These are phyloP conservation scores for Lysandra bellargus DNA, from an alignment of 2,888 invertebrate genomes.

Conservation along the genomic window DNA sequence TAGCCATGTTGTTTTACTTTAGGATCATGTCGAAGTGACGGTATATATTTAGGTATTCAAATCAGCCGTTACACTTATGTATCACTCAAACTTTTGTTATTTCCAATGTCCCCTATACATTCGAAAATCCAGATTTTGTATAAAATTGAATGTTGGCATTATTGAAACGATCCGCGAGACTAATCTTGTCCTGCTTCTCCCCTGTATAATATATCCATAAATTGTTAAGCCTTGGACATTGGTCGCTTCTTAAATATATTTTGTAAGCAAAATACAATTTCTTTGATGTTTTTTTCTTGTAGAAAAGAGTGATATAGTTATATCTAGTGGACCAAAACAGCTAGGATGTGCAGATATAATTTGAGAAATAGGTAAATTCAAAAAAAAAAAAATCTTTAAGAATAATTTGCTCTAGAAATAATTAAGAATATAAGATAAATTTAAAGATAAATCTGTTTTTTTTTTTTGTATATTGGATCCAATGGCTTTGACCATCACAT, in stretches of 20 bases:
- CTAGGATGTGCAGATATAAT: background rate
- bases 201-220: slow-evolving; percentile 74
- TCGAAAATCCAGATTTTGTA: background rate
- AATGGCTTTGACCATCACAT: no score
- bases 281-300: background rate
- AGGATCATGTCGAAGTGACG: no score
- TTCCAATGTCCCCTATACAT: background rate
- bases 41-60: no score
- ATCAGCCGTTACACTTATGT: no score
- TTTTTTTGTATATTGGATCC: no score
- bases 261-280: background rate
- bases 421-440: no score
- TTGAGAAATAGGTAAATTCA: background rate
- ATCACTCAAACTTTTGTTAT: background rate
- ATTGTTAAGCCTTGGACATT: slow-evolving; percentile 67
- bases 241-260: slow-evolving; percentile 32
- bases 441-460: no score
- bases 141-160: slow-evolving; percentile 19
- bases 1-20: no score
- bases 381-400: no score
- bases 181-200: slow-evolving; percentile 36
- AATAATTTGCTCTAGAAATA: no score
- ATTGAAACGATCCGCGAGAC: slow-evolving; percentile 40
- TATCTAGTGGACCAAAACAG: background rate
- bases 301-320: background rate